Evolutionary conservation across 1,140 invertebrate genomes (phyloP), one percentile per base, ranked within the genome.

Genomic region (Brachystomella parvula): DNA sequence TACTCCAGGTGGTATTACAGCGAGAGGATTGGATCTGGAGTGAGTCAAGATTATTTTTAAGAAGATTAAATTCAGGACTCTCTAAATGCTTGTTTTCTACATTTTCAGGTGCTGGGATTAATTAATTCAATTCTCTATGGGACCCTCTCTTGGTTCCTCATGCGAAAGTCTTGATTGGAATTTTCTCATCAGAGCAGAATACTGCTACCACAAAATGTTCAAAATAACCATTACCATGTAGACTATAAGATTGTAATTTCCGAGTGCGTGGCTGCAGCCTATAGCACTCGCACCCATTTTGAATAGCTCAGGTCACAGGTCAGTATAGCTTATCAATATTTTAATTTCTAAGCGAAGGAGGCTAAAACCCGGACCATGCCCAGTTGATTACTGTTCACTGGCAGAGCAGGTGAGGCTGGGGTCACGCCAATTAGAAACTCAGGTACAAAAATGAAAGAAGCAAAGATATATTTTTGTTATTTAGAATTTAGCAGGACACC

Each of bases 101-200:
- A n/a, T 35, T 65, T 65, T 3, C 53, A 65, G 63, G 39, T 59
- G 3, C 17, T 65, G n/a, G 63, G 63, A 3, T 29, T 58, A 2
- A 21, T 58, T 9, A 58, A 65, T n/a, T n/a, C 49, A 6, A 2
- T 47, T 21, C 15, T 61, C 2, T 61, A 61, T 47, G 60, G 31
- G 3, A 32, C 24, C 35, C 24, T 61, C 26, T 29, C 17, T 28
- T 61, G 2, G 15, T n/a, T 15, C 15, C 30, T 61, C 15, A 44
- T 61, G 15, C 60, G 15, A 39, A 39, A 32, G 29, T 32, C 60
- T 21, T 3, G 31, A 35, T 9, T 21, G 24, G 12, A 24, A 47
- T 35, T 24, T 33, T 26, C 9, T 15, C 12, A 56, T 56, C 9
- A 6, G 24, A 21, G 49, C 12, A 56, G 15, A 17, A 56, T 56